Conservation (phyloP, 23 tunicate species). For the Styela plicata region DNA sequence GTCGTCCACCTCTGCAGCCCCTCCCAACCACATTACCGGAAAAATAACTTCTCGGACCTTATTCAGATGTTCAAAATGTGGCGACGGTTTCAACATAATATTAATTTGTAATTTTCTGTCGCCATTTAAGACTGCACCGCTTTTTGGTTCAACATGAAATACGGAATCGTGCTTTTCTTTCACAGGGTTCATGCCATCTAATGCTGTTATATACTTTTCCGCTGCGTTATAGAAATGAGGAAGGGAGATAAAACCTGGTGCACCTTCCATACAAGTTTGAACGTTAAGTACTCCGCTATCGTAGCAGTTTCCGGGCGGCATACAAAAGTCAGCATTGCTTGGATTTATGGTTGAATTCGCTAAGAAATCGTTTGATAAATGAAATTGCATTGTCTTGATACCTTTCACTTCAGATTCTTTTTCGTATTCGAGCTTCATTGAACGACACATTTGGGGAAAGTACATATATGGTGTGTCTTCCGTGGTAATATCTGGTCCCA, state of each 20-base stretch:
- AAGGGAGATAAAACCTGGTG: conserved; percentile 64
- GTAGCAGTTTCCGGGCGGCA: conserved; percentile 52
- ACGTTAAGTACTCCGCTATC: conserved; percentile 65
- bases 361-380: conserved; percentile 54
- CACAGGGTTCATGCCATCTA: conserved; percentile 51
- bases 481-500: conserved; percentile 40
- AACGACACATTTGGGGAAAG: conserved; percentile 76
- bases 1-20: conserved; percentile 11
- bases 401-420: conserved; percentile 51
- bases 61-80: conserved; percentile 3
- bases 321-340: conserved; percentile 80
- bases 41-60: neutral
- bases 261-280: conserved; percentile 70
- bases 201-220: conserved; percentile 42
- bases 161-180: conserved; percentile 55
- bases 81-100: conserved; percentile 7
- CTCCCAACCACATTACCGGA: conserved; percentile 23
- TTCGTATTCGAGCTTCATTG: conserved; percentile 51
- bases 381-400: conserved; percentile 56
- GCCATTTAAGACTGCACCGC: conserved; percentile 11
- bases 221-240: conserved; percentile 92
- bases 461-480: conserved; percentile 51
- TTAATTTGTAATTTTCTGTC: conserved; percentile 21
- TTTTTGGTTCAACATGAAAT: conserved; percentile 71
- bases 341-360: conserved; percentile 52